A percentile compares a stretch with the other conserved stretches of the same genome.
Conservation (phyloP, 1,140 invertebrate species). For the Ylistrum balloti region DNA sequence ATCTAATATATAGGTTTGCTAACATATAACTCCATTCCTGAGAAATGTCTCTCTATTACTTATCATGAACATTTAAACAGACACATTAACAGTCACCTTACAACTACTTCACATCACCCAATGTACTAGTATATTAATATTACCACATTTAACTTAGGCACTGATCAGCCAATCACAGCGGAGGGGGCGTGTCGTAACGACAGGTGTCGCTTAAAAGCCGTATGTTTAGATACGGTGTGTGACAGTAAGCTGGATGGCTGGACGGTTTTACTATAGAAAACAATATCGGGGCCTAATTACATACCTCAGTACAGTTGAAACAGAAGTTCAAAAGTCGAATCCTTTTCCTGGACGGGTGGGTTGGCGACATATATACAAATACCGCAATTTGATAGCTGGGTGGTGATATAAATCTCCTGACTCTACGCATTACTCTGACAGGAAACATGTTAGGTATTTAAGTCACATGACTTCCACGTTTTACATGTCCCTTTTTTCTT, state of each 20-base stretch:
- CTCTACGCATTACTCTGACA: background rate
- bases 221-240: conserved; percentile 26
- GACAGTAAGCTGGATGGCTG: conserved; percentile 36
- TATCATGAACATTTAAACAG: background rate
- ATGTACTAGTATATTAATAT: background rate
- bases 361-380: conserved; percentile 39
- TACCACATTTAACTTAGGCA: background rate
- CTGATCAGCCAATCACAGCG: conserved; percentile 37
- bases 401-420: conserved; percentile 7
- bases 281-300: conserved; percentile 11
- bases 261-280: conserved; percentile 34
- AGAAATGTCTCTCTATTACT: background rate
- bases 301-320: conserved; percentile 30
- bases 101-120: background rate
- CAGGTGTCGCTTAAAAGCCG: conserved; percentile 24
- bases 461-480: background rate
- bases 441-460: conserved; percentile 28
- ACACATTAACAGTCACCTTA: background rate
- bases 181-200: background rate
- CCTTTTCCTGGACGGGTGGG: conserved; percentile 31
- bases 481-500: background rate
- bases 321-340: conserved; percentile 34
- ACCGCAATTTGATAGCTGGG: conserved; percentile 37
- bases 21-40: background rate
- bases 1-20: no score